phyloP scores from a whole-genome alignment of 2,888 invertebrate species.

The Busseola fusca region DNA sequence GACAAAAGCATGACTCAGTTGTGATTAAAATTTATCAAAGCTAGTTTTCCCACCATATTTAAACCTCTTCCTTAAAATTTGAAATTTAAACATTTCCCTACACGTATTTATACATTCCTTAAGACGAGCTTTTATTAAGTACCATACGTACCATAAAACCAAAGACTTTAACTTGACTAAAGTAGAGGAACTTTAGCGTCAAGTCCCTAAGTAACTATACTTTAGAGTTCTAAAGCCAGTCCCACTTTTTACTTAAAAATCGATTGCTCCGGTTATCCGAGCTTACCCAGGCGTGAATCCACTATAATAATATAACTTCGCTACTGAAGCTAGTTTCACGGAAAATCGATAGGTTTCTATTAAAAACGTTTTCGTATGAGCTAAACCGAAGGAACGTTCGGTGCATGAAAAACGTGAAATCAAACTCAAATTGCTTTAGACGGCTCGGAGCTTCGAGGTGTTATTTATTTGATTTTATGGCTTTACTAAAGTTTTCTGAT shows the following conservation, averaged over 20 bases:
- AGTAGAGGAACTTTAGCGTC: conserved; percentile 45
- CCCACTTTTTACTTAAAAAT: conserved; percentile 67
- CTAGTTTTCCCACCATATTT: background rate
- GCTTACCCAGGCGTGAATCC: conserved; percentile 68
- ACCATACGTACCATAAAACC: conserved; percentile 53
- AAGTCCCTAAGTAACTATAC: conserved; percentile 60
- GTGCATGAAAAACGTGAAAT: conserved; percentile 55
- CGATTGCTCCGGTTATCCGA: conserved; percentile 68
- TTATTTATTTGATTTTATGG: conserved; percentile 54
- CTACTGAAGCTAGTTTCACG: conserved; percentile 61
- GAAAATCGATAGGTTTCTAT: conserved; percentile 66
- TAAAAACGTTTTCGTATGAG: conserved; percentile 66
- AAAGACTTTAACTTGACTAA: conserved; percentile 51
- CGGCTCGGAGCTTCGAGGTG: conserved; percentile 34
- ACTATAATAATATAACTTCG: conserved; percentile 69
- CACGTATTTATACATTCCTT: background rate
- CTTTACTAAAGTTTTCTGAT: conserved; percentile 31
- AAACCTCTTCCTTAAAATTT: background rate
- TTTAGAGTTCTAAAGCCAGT: conserved; percentile 59
- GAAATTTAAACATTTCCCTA: background rate
- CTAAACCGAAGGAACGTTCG: conserved; percentile 53
- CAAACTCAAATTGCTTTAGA: conserved; percentile 52
- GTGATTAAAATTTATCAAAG: background rate
- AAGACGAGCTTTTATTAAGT: conserved; percentile 40
- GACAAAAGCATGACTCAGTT: no score